Conservation (phyloP, 92 coral and sea anemone genomes). For the Blastomussa wellsi region DNA sequence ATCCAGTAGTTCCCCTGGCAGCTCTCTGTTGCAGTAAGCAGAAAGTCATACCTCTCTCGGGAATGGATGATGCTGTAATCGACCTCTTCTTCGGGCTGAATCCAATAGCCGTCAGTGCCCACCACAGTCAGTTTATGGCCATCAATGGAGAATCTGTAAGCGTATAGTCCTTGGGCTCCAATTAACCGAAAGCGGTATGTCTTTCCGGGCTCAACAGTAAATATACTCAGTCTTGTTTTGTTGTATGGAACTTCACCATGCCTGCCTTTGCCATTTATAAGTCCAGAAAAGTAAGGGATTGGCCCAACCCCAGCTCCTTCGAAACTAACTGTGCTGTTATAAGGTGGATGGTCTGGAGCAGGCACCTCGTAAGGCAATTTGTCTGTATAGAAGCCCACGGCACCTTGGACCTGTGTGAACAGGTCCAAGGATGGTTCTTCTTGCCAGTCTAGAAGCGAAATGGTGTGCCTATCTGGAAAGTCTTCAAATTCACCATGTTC, state of each 20-base stretch:
- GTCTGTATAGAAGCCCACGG: slow-evolving; percentile 43
- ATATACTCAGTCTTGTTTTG: slow-evolving; percentile 53
- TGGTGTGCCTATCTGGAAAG: slow-evolving; percentile 34
- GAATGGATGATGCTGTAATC: slow-evolving; percentile 66
- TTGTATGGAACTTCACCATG: slow-evolving; percentile 33
- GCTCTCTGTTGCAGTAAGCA: slow-evolving; percentile 49
- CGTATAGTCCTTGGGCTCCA: slow-evolving; percentile 46
- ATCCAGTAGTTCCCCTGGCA: slow-evolving; percentile 49
- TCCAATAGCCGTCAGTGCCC: slow-evolving; percentile 68
- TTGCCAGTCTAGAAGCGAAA: slow-evolving; percentile 57
- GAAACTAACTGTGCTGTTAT: slow-evolving; percentile 1
- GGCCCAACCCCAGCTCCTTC: slow-evolving; percentile 53
- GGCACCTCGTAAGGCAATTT: slow-evolving; percentile 42
- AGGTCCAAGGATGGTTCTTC: slow-evolving; percentile 43
- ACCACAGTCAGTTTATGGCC: slow-evolving; percentile 65
- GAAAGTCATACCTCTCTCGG: slow-evolving; percentile 70
- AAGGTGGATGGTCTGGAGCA: slow-evolving; percentile 13
- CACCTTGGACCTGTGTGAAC: slow-evolving; percentile 35
- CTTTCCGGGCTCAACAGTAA: slow-evolving; percentile 53
- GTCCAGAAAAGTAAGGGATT: slow-evolving; percentile 74
- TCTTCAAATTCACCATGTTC: slow-evolving; percentile 22
- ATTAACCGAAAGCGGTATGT: slow-evolving; percentile 65
- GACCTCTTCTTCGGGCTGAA: slow-evolving; percentile 49
- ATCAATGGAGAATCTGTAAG: slow-evolving; percentile 51
- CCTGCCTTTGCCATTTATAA: slow-evolving; percentile 74